These are phyloP conservation scores for Brachionus angularis DNA, from an alignment of 1,140 invertebrate genomes.

Conservation along the genomic window DNA sequence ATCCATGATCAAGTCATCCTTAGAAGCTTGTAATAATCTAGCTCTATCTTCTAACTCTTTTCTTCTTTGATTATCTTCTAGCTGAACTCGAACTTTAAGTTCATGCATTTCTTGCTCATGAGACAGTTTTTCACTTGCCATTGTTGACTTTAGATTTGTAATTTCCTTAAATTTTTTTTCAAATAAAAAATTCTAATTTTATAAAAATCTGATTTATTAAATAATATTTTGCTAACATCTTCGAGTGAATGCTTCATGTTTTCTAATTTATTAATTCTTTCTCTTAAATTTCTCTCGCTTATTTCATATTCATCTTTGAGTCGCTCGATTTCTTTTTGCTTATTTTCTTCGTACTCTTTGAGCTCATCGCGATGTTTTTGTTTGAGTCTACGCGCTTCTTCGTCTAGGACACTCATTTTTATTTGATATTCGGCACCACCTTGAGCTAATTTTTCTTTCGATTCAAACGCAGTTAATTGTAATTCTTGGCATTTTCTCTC, in stretches of 20 bases:
- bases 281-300: constrained; percentile 50
- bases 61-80: constrained; percentile 10
- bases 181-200: background rate
- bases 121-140: constrained; percentile 19
- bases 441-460: constrained; percentile 37
- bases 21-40: background rate
- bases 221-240: background rate
- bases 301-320: constrained; percentile 50
- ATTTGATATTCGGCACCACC: constrained; percentile 33
- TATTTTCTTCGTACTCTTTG: constrained; percentile 17
- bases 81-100: background rate
- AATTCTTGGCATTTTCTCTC: constrained; percentile 20
- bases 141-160: background rate
- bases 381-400: constrained; percentile 17
- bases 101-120: constrained; percentile 40
- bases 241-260: constrained; percentile 13
- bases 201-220: background rate
- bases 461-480: background rate
- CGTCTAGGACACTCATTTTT: constrained; percentile 31
- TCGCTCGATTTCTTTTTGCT: constrained; percentile 42
- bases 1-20: constrained; percentile 15
- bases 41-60: constrained; percentile 29
- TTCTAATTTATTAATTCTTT: constrained; percentile 48
- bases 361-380: constrained; percentile 34
- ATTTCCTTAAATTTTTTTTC: constrained; percentile 35